Percentiles rank a stretch among this genome's conserved stretches.
Conservation (phyloP, 2,888 invertebrate species). For the Encarsia formosa region DNA sequence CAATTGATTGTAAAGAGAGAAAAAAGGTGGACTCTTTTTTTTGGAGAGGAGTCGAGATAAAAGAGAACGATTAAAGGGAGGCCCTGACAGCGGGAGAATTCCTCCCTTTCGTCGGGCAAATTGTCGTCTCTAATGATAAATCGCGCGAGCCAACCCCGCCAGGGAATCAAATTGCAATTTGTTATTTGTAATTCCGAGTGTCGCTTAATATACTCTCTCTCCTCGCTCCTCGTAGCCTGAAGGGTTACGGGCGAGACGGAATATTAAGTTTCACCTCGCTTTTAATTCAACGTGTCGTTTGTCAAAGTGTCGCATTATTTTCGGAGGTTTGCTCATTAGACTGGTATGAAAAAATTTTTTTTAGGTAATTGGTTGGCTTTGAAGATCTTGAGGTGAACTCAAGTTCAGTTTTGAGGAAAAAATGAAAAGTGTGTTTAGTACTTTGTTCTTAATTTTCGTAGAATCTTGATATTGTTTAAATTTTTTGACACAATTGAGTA, state of each 20-base stretch:
- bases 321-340: background rate
- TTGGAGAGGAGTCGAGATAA: too few species aligned
- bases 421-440: too few species aligned
- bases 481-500: too few species aligned
- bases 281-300: slow-evolving; percentile 12
- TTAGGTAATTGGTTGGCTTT: too few species aligned
- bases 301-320: slow-evolving; percentile 9
- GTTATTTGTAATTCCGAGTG: slow-evolving; percentile 53
- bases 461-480: too few species aligned
- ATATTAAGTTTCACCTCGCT: slow-evolving; percentile 26
- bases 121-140: slow-evolving; percentile 52
- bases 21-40: slow-evolving; percentile 19
- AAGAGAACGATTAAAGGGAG: slow-evolving; percentile 23
- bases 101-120: slow-evolving; percentile 36
- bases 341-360: background rate
- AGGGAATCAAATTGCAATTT: slow-evolving; percentile 53
- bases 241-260: slow-evolving; percentile 1
- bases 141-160: slow-evolving; percentile 47
- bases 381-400: too few species aligned
- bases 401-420: too few species aligned
- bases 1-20: too few species aligned
- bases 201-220: slow-evolving; percentile 46
- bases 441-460: too few species aligned
- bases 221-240: background rate
- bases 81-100: background rate